Base-by-base conservation (phyloP, 2,888 invertebrate species). In the Patella caerulea region DNA sequence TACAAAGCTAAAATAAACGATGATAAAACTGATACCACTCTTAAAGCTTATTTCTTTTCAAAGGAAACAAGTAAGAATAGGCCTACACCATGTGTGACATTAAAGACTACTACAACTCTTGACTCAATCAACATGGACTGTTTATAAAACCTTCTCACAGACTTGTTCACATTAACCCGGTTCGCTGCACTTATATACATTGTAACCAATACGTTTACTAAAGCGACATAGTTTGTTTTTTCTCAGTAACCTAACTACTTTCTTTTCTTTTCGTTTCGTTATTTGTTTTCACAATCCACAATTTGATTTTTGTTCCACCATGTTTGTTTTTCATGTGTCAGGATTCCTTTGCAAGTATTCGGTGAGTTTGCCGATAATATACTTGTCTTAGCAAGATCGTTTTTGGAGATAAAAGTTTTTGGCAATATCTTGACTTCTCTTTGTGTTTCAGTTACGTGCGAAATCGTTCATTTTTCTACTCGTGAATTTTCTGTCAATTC, bases 141-240 rank as follows among this genome's bases (percentile, higher is more conserved):
- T 65, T 24, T 65, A 24, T 65, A 65, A 65, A 65, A 65, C 19
- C 65, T 65, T 65, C 65, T 65, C 65, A 24, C 24, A 24, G 24
- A 14, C 65, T 65, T 24, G 65, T 65, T 24, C 19, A 19, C 11
- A 65, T 65, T 65, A 65, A 24, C 12, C 3, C 24, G 65, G 65
- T 65, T 65, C 65, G 24, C 24, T 65, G 65, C 65, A 65, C 65
- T 65, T 24, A 65, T 65, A 65, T 19, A 65, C 65, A 24, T 65
- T 65, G 65, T 65, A 65, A 65, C 11, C 11, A 24, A 65, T 65
- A 65, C 24, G 65, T 65, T 24, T 65, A 65, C 14, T 24, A 19
- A 24, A 3, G 19, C 11, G 5, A 19, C 65, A 12, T 11, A 65
- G 65, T 65, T 65, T 65, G 65, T 65, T 65, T 19, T 65, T 65